Base-by-base conservation (phyloP, 2,797 vertebrate species). In the Sebastes vulpes region DNA sequence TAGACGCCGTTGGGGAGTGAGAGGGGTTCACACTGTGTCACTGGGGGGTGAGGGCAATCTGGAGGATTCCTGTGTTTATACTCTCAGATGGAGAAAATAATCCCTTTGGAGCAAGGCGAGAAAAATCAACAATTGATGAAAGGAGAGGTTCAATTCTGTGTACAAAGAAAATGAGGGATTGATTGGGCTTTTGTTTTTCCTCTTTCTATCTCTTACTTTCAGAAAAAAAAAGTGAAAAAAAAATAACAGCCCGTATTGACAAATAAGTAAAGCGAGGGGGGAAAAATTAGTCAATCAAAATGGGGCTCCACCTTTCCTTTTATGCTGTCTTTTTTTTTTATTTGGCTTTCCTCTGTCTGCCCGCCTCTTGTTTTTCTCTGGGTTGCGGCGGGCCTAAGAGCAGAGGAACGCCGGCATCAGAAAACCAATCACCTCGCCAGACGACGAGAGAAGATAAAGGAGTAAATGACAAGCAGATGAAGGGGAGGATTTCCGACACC, bases 381-480 rank as follows among this genome's bases (percentile, higher is more conserved):
- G 85, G 61, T 28, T 76, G 81, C 20, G 14, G 74, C 54, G 70
- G 87, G 85, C 83, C 87, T 86, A 79, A 32, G 78, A 86, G 79
- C 70, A 79, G 52, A 84, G 71, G 71, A 89, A 89, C 52, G 12
- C 56, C 64, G 3, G 82, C 79, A 57, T 86, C 88, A 87, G 84
- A 90, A 94, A 93, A 91, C 85, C 92, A 94, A 92, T 93, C 86
- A 76, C 87, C 46, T 78, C 67, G 18, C 89, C 90, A 86, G 86
- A 90, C 82, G 52, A 86, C 20, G 42, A 79, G 61, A 82, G 66
- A 91, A 89, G 91, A 89, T 87, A 89, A 88, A 92, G 88, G 83
- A 91, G 87, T 89, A 93, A 94, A 93, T 89, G 92, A 92, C 90
- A 92, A 91, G 91, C 91, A 94, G 93, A 95, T 92, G 93, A 94